Percentiles rank a stretch among this genome's conserved stretches.
phyloP scores from a whole-genome alignment of 2,888 invertebrate species.

The Fabriciana adippe region DNA sequence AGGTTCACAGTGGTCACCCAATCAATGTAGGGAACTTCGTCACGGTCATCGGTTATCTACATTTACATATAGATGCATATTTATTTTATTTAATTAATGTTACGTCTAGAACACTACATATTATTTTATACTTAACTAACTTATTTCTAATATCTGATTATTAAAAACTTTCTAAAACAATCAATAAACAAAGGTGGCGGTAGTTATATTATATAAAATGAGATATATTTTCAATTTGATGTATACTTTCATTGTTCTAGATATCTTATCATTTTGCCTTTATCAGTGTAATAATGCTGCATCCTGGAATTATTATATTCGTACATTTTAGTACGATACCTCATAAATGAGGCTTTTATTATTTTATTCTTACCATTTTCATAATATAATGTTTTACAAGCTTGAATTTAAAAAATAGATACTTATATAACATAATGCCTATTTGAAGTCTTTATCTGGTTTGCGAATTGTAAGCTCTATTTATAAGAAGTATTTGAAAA shows the following conservation, averaged over 20 bases:
- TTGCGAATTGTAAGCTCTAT: no score
- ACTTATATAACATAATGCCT: no score
- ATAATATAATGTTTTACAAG: neutral
- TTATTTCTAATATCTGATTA: no score
- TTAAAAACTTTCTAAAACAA: neutral
- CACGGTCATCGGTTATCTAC: slow-evolving; percentile 35
- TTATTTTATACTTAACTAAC: no score
- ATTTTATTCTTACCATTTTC: neutral
- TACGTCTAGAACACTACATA: neutral
- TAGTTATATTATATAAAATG: neutral
- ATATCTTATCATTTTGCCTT: slow-evolving; percentile 26
- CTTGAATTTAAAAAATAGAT: no score
- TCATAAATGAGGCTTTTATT: slow-evolving; percentile 3
- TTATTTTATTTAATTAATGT: slow-evolving; percentile 12
- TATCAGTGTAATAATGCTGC: slow-evolving; percentile 20
- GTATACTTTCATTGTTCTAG: slow-evolving; percentile 21
- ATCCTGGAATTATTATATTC: slow-evolving; percentile 27
- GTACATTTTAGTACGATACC: slow-evolving; percentile 4
- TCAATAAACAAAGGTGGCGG: no score
- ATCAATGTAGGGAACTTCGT: slow-evolving; percentile 36
- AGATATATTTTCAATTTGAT: neutral
- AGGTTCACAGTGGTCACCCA: slow-evolving; percentile 35
- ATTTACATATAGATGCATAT: slow-evolving; percentile 21
- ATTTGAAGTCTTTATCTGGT: no score
- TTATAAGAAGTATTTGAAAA: no score